phyloP scores from a whole-genome alignment of 2,888 invertebrate species.

The Erebia palarica region DNA sequence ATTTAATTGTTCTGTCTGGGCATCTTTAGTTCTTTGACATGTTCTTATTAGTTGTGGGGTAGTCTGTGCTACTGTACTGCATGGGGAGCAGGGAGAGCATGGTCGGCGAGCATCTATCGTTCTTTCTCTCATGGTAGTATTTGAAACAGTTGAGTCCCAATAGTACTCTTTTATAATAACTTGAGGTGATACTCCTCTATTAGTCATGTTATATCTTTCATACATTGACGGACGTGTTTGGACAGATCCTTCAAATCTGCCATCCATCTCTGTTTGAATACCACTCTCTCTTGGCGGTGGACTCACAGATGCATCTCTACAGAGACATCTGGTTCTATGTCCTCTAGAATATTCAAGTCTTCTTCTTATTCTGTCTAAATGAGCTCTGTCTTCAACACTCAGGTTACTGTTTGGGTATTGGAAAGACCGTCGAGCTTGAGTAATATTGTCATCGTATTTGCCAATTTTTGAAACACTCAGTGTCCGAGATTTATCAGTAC shows the following conservation, averaged over 20 bases:
- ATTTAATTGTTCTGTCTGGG: background rate
- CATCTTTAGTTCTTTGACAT: background rate
- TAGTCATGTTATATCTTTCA: constrained; percentile 3
- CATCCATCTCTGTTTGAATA: constrained; percentile 29
- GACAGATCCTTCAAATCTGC: constrained; percentile 1
- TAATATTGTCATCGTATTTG: constrained; percentile 7
- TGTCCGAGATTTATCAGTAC: constrained; percentile 2
- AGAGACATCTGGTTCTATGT: constrained; percentile 22
- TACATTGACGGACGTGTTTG: constrained; percentile 23
- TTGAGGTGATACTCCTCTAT: constrained; percentile 44
- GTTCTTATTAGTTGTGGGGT: background rate
- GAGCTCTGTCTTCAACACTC: constrained; percentile 26
- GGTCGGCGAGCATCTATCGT: background rate
- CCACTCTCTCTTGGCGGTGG: constrained; percentile 39
- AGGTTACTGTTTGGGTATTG: constrained; percentile 14
- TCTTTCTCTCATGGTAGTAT: background rate
- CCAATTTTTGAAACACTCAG: constrained; percentile 10
- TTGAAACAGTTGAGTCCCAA: constrained; percentile 48
- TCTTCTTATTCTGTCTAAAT: constrained; percentile 28
- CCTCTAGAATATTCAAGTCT: constrained; percentile 9
- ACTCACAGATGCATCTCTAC: constrained; percentile 41
- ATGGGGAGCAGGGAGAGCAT: background rate
- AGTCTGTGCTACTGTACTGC: background rate
- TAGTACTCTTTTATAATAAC: constrained; percentile 55
- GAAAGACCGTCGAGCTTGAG: background rate